Evolutionary conservation across 2,113 vertebrate species (phyloP).

Genomic region (Theristicus caerulescens): DNA sequence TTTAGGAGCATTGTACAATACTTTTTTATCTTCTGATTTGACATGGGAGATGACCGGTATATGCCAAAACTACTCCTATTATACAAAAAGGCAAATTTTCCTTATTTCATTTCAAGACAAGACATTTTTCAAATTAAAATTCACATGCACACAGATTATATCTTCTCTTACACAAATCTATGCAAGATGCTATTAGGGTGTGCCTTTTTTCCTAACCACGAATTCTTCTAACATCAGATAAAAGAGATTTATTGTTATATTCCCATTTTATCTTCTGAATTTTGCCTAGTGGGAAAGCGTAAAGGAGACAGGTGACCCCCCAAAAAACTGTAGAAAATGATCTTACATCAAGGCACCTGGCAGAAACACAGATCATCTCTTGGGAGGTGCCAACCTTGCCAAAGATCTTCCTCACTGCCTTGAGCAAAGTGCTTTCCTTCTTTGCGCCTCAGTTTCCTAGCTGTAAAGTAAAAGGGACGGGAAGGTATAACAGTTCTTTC

Average conservation of each 20-base stretch:
- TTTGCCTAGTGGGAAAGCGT: slow-evolving; percentile 18
- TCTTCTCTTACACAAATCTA: slow-evolving; percentile 28
- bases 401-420: not conserved
- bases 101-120: slow-evolving; percentile 39
- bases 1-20: not conserved
- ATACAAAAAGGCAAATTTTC: slow-evolving; percentile 39
- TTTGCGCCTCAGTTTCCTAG: not conserved
- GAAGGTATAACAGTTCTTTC: not conserved
- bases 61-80: slow-evolving; percentile 5
- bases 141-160: slow-evolving; percentile 29
- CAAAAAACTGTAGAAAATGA: not conserved
- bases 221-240: slow-evolving; percentile 54
- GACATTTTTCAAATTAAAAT: slow-evolving; percentile 53
- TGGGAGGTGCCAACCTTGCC: not conserved
- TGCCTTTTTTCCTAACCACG: not conserved
- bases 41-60: not conserved
- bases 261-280: slow-evolving; percentile 35
- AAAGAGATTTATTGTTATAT: slow-evolving; percentile 31
- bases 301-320: slow-evolving; percentile 38
- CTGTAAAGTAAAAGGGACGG: not conserved
- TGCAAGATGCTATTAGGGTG: slow-evolving; percentile 33
- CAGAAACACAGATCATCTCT: not conserved
- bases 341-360: not conserved
- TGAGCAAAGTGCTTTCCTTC: not conserved
- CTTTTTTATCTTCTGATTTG: not conserved